Evolutionary conservation across 2,113 vertebrate genomes (phyloP).

Genomic region (Pygoscelis antarcticus): DNA sequence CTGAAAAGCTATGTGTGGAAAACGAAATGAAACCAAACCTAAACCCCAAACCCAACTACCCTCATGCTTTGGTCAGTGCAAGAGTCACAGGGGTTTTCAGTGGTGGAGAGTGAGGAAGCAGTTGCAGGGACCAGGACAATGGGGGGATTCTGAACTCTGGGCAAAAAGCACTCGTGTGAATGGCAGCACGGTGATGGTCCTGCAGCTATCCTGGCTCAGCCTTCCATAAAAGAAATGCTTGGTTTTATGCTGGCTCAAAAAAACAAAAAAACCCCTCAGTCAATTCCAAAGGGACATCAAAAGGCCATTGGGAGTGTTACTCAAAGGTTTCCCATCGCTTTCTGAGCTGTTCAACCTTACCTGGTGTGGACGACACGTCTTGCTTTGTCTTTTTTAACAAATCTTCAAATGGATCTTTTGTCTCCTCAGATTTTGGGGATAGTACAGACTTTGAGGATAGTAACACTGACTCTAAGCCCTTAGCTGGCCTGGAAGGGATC

Average conservation of each 20-base stretch:
- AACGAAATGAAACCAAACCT: neutral
- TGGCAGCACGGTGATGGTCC: neutral
- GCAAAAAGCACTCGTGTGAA: neutral
- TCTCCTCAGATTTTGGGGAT: conserved; percentile 59
- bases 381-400: conserved; percentile 85
- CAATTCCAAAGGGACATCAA: neutral
- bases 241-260: conserved; percentile 40
- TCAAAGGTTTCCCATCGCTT: conserved; percentile 96
- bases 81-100: neutral
- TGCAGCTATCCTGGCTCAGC: conserved; percentile 3
- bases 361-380: conserved; percentile 73
- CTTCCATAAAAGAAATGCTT: conserved; percentile 21
- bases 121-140: neutral
- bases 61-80: neutral
- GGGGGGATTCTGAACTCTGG: neutral
- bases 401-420: conserved; percentile 91
- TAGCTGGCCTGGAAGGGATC: conserved; percentile 68
- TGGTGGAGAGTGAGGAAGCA: neutral
- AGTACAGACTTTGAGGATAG: conserved; percentile 54
- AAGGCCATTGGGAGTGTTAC: neutral
- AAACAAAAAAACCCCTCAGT: neutral
- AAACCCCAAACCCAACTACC: neutral
- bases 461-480: conserved; percentile 64
- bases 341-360: conserved; percentile 87
- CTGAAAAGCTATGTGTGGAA: neutral